Evolutionary conservation across 2,797 vertebrate species (phyloP).

Genomic region (Garrulus glandarius): DNA sequence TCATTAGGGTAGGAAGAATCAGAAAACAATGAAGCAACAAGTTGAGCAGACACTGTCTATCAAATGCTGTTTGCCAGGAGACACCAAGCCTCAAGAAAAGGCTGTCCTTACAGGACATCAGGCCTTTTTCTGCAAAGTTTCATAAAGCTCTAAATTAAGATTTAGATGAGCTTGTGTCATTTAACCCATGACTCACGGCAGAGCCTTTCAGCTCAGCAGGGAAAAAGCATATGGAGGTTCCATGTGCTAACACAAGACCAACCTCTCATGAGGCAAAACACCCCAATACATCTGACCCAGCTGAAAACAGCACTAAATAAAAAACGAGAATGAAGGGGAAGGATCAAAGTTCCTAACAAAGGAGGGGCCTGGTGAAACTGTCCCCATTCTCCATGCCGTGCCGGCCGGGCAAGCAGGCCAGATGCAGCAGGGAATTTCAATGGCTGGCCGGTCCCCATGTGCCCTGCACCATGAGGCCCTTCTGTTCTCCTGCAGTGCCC

Average conservation of each 20-base stretch:
- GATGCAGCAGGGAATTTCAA: conserved; percentile 46
- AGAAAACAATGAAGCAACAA: conserved; percentile 62
- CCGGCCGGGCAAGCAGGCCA: neutral
- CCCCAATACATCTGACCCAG: neutral
- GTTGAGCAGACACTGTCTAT: conserved; percentile 41
- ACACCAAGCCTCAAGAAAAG: neutral
- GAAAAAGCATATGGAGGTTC: neutral
- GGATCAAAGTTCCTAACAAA: conserved; percentile 46
- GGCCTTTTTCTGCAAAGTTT: conserved; percentile 21
- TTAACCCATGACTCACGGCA: conserved; percentile 4
- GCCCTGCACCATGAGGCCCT: conserved; percentile 1
- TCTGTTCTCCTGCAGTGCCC: neutral
- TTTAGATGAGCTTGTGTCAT: conserved; percentile 5
- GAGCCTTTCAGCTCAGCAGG: neutral
- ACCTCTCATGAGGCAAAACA: neutral
- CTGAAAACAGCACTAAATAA: neutral
- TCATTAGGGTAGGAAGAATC: neutral
- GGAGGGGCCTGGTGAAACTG: neutral
- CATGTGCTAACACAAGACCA: neutral
- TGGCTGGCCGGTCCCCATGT: neutral
- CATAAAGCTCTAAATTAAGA: conserved; percentile 15
- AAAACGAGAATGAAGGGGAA: neutral
- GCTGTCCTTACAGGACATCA: neutral
- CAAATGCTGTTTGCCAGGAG: conserved; percentile 14
- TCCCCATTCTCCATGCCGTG: neutral